phyloP scores from a whole-genome alignment of 2,888 invertebrate genomes.

The Pollenia amentaria region DNA sequence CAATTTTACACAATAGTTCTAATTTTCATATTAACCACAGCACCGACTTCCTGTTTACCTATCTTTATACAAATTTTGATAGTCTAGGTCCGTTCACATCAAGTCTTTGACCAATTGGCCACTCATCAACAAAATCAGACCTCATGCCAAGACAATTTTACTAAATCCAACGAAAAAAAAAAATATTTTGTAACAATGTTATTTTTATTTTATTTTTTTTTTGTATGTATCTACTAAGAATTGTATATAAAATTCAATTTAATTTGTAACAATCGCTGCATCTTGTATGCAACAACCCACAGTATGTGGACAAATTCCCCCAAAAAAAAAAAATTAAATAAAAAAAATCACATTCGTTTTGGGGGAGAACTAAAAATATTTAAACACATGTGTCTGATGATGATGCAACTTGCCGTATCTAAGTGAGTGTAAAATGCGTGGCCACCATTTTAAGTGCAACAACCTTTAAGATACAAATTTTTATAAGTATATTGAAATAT shows the following conservation, averaged over 20 bases:
- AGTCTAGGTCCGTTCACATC: background rate
- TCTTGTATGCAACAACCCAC: conserved; percentile 37
- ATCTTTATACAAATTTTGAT: conserved; percentile 14
- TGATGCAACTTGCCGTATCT: conserved; percentile 27
- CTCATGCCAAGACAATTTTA: conserved; percentile 58
- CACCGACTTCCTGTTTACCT: background rate
- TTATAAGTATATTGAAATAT: conserved; percentile 7
- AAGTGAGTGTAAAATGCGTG: conserved; percentile 59
- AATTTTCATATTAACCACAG: too few species aligned
- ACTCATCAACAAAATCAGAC: conserved; percentile 12
- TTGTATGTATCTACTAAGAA: conserved; percentile 6
- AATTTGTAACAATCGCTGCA: background rate
- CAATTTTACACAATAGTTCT: too few species aligned
- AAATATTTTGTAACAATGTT: conserved; percentile 12
- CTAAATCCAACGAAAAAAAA: background rate
- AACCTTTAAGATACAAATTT: conserved; percentile 51
- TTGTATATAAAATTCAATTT: conserved; percentile 35
- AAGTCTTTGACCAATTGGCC: background rate
- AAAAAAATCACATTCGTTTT: background rate
- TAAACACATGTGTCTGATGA: conserved; percentile 7
- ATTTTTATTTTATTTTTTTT: conserved; percentile 19
- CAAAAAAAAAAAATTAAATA: background rate
- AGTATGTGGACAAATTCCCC: conserved; percentile 12
- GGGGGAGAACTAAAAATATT: conserved; percentile 46
- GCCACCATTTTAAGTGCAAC: conserved; percentile 63